Percentiles rank a stretch among this genome's conserved stretches.
Conservation (phyloP, 2,888 invertebrate species). For the Himalopsyche anomala region DNA sequence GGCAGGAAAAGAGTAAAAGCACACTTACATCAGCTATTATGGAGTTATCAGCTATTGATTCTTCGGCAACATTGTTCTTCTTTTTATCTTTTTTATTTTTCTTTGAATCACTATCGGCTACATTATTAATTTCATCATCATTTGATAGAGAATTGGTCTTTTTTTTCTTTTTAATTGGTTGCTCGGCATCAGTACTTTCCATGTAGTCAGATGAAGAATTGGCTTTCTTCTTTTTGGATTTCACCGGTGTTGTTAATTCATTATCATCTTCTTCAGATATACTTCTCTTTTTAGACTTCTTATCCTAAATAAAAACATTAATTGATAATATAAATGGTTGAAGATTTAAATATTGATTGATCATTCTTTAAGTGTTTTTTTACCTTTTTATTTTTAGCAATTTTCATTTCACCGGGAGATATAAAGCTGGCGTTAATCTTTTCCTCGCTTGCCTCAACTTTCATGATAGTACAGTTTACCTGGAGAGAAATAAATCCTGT, state of each 20-base stretch:
- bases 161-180: constrained; percentile 46
- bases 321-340: too few species aligned
- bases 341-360: too few species aligned
- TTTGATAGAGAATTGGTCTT: constrained; percentile 56
- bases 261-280: constrained; percentile 56
- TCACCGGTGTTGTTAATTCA: constrained; percentile 57
- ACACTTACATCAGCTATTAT: neutral
- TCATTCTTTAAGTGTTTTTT: neutral
- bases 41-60: neutral
- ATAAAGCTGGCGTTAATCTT: constrained; percentile 74
- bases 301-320: constrained; percentile 44
- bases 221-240: constrained; percentile 56
- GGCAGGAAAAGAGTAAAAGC: neutral
- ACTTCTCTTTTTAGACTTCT: constrained; percentile 60
- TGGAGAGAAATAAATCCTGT: constrained; percentile 67
- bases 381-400: constrained; percentile 35
- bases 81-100: constrained; percentile 53
- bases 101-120: constrained; percentile 55
- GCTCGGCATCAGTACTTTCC: neutral
- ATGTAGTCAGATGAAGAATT: neutral
- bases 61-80: neutral
- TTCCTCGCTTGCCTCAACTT: constrained; percentile 69
- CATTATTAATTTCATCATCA: constrained; percentile 66
- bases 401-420: constrained; percentile 52
- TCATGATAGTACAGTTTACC: constrained; percentile 76